Percentiles rank a stretch among this genome's conserved stretches.
Conservation (phyloP, 2,113 vertebrate species). For the Carassius carassius region DNA sequence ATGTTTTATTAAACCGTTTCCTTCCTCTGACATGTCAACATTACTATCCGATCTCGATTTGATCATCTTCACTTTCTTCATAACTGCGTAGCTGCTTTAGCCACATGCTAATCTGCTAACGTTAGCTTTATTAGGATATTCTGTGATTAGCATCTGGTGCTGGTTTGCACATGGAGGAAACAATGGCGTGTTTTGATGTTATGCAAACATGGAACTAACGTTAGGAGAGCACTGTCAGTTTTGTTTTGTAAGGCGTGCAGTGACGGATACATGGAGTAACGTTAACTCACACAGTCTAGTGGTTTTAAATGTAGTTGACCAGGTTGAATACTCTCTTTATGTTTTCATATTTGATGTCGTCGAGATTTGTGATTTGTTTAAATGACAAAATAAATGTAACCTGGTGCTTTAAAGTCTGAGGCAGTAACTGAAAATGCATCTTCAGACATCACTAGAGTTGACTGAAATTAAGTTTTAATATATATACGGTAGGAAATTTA, state of each 20-base stretch:
- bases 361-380: not conserved
- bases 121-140: not conserved
- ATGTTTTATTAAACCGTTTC: not conserved
- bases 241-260: not conserved
- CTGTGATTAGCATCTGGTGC: not conserved
- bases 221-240: not conserved
- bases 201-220: not conserved
- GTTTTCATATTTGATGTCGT: not conserved
- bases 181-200: not conserved
- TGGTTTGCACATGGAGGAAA: not conserved
- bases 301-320: not conserved
- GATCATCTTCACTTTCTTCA: not conserved
- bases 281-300: not conserved
- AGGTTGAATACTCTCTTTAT: not conserved
- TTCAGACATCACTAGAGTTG: not conserved
- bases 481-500: too few relatives aligned
- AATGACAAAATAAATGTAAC: not conserved
- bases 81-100: constrained; percentile 27
- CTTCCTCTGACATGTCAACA: not conserved
- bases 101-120: not conserved
- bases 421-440: not conserved
- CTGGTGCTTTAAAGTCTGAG: not conserved
- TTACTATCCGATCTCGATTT: not conserved
- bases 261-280: not conserved
- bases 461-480: not conserved